Base-by-base conservation (phyloP, 2,797 vertebrate species). In the Neosalanx taihuensis region DNA sequence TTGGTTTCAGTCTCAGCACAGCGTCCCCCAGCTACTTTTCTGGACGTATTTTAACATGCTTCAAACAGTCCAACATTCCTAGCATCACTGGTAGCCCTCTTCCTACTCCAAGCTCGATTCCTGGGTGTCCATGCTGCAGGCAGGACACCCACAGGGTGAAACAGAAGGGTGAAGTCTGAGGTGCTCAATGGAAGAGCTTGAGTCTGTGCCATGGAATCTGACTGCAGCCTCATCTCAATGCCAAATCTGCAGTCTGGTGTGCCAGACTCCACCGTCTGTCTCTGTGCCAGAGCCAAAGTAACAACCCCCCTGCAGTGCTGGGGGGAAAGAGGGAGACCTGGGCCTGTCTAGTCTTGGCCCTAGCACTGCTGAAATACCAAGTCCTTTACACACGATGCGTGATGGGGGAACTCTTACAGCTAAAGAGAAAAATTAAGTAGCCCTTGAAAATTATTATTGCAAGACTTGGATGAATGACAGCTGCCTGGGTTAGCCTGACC, bases 361-460 rank as follows among this genome's bases (percentile, higher is more conserved):
- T 84, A 77, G 77, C 66, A 81, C 75, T 74, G 79, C 79, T 82
- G 78, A 84, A 74, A 72, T 46, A n/a, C 17, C 51, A 74, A 84
- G 67, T 76, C 70, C 75, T 76, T 33, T 74, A 79, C 72, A 60
- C 76, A 75, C 65, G 75, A 71, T 4, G 33, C 33, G 3, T 35
- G 6, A 35, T 4, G 33, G 33, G 33, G 33, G 33, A 13, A 65
- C 23, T 62, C 72, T 71, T 67, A 77, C 78, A 10, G 76, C 79
- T 86, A 75, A 79, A 74, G 67, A 70, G 64, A 84, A 80, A 80
- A 78, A 79, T 90, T 89, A 89, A 92, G 90, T 88, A 85, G 79
- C 76, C 71, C 63, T 80, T 85, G 79, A 88, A 86, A 86, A 80
- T 73, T 84, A 86, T 85, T 78, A 91, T 85, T 81, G 79, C 74